Percentiles rank a stretch among this genome's conserved stretches.
Conservation (phyloP, 2,888 invertebrate species). For the Platynereis dumerilii region DNA sequence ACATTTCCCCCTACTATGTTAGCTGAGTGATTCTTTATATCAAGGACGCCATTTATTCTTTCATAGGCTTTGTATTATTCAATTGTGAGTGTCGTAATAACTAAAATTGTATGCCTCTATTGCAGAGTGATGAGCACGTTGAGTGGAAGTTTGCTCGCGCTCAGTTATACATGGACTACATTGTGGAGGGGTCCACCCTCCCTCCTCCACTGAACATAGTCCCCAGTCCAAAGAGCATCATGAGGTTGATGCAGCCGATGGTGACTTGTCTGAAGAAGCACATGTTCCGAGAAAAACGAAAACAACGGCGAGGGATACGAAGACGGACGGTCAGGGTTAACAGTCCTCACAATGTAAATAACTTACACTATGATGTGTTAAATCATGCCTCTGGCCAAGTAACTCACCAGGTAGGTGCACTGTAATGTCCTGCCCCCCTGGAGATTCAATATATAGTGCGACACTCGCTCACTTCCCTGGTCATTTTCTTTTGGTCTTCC, state of each 20-base stretch:
- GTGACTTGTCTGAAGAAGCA: conserved; percentile 12
- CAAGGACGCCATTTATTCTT: too few relatives aligned
- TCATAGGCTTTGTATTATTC: too few relatives aligned
- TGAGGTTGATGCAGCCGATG: conserved; percentile 13
- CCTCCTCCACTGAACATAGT: conserved; percentile 59
- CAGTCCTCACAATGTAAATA: conserved; percentile 22
- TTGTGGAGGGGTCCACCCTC: conserved; percentile 67
- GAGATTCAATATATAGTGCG: too few relatives aligned
- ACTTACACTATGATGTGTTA: conserved; percentile 17
- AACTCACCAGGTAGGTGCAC: conserved; percentile 13
- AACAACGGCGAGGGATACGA: neutral
- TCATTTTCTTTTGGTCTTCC: too few relatives aligned
- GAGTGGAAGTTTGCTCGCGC: conserved; percentile 61
- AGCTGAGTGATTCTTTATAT: too few relatives aligned
- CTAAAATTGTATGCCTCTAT: neutral
- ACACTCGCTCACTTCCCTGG: too few relatives aligned
- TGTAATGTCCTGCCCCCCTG: too few relatives aligned
- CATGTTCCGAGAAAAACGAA: neutral
- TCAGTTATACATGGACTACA: conserved; percentile 63
- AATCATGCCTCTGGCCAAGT: conserved; percentile 17
- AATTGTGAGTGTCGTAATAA: too few relatives aligned
- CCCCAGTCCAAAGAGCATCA: conserved; percentile 36
- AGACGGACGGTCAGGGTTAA: conserved; percentile 3
- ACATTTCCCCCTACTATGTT: too few relatives aligned
- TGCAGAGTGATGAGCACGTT: conserved; percentile 55